Percentiles rank a stretch among this genome's conserved stretches.
These are phyloP conservation scores for Bactericera cockerelli DNA, from an alignment of 1,140 invertebrate genomes.

Conservation along the genomic window DNA sequence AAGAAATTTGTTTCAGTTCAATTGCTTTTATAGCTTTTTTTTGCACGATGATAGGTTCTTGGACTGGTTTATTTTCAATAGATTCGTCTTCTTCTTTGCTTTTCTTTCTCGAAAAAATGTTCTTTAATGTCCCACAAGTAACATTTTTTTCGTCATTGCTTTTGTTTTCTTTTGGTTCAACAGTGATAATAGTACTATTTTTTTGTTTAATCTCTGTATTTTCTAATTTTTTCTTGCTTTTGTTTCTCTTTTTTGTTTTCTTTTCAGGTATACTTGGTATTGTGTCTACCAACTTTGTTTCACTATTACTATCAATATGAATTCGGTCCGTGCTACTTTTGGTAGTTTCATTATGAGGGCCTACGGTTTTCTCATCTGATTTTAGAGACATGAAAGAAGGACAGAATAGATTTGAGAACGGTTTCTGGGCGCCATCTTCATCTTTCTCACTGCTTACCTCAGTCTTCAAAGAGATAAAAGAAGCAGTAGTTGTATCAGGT, in stretches of 20 bases:
- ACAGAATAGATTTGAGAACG: background rate
- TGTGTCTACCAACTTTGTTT: too few relatives aligned
- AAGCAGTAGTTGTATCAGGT: too few relatives aligned
- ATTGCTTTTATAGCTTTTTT: background rate
- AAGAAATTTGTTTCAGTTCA: background rate
- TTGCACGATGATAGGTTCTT: background rate
- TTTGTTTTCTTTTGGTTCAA: background rate
- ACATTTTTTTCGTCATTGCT: background rate
- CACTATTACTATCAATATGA: too few relatives aligned
- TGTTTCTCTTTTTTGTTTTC: background rate
- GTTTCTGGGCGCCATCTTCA: background rate
- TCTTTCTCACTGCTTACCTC: too few relatives aligned
- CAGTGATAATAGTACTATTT: background rate
- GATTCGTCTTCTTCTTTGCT: background rate
- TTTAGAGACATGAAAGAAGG: background rate
- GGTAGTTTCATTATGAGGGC: too few relatives aligned
- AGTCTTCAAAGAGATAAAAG: too few relatives aligned
- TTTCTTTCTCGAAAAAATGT: background rate
- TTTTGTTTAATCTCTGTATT: background rate
- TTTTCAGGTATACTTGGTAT: background rate
- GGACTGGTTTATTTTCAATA: background rate
- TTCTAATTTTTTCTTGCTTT: background rate
- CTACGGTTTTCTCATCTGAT: too few relatives aligned
- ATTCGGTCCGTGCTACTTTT: too few relatives aligned
- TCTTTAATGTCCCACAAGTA: background rate